Base-by-base conservation (phyloP, 1,140 invertebrate species). In the Drosophila pseudoobscura region DNA sequence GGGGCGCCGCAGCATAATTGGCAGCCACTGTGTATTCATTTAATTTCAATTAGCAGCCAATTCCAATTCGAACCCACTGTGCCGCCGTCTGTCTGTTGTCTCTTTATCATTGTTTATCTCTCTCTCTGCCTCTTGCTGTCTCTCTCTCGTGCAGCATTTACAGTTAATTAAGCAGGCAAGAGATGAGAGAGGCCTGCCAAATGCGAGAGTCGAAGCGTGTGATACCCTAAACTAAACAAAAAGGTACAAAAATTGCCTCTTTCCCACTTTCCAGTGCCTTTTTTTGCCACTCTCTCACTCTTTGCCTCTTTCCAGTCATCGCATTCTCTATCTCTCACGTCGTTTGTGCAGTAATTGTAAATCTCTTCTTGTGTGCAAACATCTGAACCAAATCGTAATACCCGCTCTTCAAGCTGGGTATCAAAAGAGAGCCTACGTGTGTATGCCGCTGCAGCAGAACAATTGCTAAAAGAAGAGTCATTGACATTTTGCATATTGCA, bases 1-100 rank as follows among this genome's bases (percentile, higher is more conserved):
- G 73, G 80, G 80, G 80, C 80, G 80, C 80, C 80, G 64, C 53
- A 63, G 44, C 70, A 87, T 87, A 85, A 87, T 85, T 87, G 78
- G 61, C 65, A 51, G 35, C 39, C 69, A 59, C 51, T 47, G 43
- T 31, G 35, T 29, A 35, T 20, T 49, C 64, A 70, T 70, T 70
- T 70, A 57, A 57, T 70, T 70, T 70, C 66, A 70, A 70, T 70
- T 70, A 78, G 56, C 66, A 46, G 41, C 74, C 53, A 47, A 43
- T 50, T 68, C 51, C 57, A 46, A 46, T 70, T 70, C 46, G 64
- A 58, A 59, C 53, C 35, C 35, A 39, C 35, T 39, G 35, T 39
- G 35, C 13, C 35, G 35, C 13, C 35, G 35, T 39, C 35, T 13
- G 3, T 39, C 35, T 39, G 3, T 39, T 9, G 35, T 13, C 11